Evolutionary conservation across 2,888 invertebrate genomes (phyloP).

Genomic region (Tipula unca): DNA sequence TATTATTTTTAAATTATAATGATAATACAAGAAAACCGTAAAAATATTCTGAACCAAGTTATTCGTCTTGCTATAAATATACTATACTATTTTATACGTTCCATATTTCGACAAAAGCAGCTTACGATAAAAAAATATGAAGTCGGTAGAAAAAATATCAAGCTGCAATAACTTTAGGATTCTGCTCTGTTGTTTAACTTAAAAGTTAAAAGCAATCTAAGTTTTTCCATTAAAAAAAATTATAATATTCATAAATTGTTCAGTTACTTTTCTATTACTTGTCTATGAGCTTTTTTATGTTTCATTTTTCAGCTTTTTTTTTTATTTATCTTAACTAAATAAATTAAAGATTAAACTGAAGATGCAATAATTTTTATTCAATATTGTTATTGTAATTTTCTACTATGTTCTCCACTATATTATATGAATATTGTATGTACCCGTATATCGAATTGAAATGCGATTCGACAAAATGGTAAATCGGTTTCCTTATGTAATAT

Average conservation of each 20-base stretch:
- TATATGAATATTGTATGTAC: not conserved
- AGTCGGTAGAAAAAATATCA: not conserved
- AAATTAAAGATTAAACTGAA: not conserved
- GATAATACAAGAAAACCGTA: not conserved
- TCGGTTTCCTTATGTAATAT: too few relatives aligned
- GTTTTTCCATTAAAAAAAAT: not conserved
- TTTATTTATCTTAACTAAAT: not conserved
- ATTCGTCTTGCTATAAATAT: not conserved
- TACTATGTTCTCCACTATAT: too few relatives aligned
- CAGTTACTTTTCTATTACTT: not conserved
- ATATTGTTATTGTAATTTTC: not conserved
- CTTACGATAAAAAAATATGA: not conserved
- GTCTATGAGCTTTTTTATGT: not conserved
- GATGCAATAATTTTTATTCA: not conserved
- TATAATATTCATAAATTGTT: not conserved
- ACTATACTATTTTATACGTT: not conserved
- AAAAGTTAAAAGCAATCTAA: not conserved
- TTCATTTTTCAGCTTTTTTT: too few relatives aligned
- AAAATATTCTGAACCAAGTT: not conserved
- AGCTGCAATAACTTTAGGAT: not conserved
- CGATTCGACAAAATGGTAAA: too few relatives aligned
- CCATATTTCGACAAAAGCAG: not conserved
- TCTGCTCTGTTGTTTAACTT: not conserved
- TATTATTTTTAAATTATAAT: not conserved
- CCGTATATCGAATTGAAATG: too few relatives aligned